Percentiles rank a stretch among this genome's conserved stretches.
Conservation (phyloP, 2,113 vertebrate species). For the Brevimyrus niger region DNA sequence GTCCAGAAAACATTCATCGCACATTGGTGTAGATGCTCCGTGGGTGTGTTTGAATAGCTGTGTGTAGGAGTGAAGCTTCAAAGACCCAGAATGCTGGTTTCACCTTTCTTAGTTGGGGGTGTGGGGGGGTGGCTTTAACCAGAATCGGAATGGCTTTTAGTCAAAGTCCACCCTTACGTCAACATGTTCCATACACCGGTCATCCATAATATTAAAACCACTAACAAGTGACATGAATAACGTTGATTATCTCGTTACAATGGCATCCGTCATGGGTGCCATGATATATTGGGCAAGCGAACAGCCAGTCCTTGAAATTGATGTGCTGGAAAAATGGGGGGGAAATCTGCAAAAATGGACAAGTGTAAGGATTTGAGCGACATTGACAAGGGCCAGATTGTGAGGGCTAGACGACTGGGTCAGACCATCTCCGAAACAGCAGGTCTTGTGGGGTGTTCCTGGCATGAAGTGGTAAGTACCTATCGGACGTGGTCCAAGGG, state of each 20-base stretch:
- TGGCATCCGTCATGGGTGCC: neutral
- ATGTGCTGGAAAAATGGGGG: neutral
- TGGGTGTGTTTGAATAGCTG: conserved; percentile 3
- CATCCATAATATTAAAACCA: neutral
- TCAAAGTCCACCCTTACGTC: neutral
- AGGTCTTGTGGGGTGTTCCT: neutral
- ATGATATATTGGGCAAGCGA: neutral
- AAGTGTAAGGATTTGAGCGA: neutral
- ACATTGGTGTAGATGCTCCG: neutral
- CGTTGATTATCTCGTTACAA: neutral
- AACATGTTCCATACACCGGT: neutral
- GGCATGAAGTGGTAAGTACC: neutral
- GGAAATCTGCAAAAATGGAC: neutral
- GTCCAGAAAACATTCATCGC: neutral
- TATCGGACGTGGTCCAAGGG: neutral
- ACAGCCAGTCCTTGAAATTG: neutral
- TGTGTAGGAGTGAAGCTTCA: conserved; percentile 6
- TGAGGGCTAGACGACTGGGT: neutral
- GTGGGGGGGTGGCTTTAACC: neutral
- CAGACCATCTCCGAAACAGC: neutral
- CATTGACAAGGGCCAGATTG: neutral
- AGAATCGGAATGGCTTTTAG: neutral
- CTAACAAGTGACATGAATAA: neutral
- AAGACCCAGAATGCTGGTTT: neutral
- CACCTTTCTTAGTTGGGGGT: conserved; percentile 2